Percentiles rank a stretch among this genome's conserved stretches.
Evolutionary conservation across 1,140 invertebrate species (phyloP).

Genomic region (Zaprionus camerounensis): DNA sequence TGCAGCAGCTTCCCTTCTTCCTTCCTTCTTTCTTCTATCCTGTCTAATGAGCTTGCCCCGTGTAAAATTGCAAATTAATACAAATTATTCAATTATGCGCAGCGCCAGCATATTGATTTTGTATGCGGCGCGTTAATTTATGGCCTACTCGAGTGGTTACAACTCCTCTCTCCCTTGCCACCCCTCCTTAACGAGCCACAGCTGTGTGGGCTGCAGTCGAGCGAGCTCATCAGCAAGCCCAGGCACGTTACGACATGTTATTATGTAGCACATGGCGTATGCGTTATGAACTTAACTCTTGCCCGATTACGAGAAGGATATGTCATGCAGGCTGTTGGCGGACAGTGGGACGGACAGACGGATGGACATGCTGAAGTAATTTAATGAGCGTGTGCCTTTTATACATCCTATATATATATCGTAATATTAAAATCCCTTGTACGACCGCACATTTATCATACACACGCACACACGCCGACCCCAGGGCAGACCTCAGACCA

Average conservation of each 20-base stretch:
- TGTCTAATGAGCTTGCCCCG: slow-evolving; percentile 38
- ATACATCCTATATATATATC: slow-evolving; percentile 22
- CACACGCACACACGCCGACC: slow-evolving; percentile 19
- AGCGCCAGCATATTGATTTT: slow-evolving; percentile 63
- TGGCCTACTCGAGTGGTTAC: slow-evolving; percentile 2
- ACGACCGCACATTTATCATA: slow-evolving; percentile 73
- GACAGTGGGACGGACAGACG: slow-evolving; percentile 14
- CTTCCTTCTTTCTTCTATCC: no score
- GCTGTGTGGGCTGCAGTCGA: not conserved
- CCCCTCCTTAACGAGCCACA: not conserved
- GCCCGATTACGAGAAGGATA: slow-evolving; percentile 17
- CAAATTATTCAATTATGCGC: slow-evolving; percentile 60
- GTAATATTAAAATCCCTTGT: slow-evolving; percentile 48
- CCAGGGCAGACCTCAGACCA: slow-evolving; percentile 8
- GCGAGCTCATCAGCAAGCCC: slow-evolving; percentile 33
- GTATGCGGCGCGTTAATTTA: slow-evolving; percentile 18
- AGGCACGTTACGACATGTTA: slow-evolving; percentile 63
- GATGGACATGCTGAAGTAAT: slow-evolving; percentile 59
- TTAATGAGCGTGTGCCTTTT: slow-evolving; percentile 65
- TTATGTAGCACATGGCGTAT: slow-evolving; percentile 67
- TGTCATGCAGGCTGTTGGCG: slow-evolving; percentile 29
- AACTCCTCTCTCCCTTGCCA: not conserved
- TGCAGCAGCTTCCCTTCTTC: no score
- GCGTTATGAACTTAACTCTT: slow-evolving; percentile 38
- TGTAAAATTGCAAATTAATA: slow-evolving; percentile 68